Evolutionary conservation across 1,140 invertebrate genomes (phyloP), one percentile per base, ranked within the genome.

Genomic region (Drosophila pectinifera): DNA sequence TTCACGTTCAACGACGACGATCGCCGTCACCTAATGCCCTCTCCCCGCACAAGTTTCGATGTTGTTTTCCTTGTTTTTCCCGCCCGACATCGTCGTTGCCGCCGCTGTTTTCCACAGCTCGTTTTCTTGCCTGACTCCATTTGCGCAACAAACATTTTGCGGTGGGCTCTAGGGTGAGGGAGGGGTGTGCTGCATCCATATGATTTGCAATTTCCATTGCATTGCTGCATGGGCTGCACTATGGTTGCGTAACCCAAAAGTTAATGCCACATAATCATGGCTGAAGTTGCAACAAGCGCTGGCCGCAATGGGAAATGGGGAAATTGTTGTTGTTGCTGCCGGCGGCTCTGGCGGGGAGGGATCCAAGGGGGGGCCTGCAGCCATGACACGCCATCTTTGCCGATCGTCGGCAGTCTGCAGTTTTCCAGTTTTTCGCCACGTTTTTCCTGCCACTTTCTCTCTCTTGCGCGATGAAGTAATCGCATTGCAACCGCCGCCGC

Each of bases 1-100:
- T 91, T 91, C 90, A 91, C 90, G 90, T 91, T 91, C 90, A 91
- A 91, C 90, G 90, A 90, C 90, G 90, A 91, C 84, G 90, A 91
- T 91, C 90, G 86, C 70, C 80, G 83, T 90, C 80, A 74, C 67
- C 79, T 69, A 54, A 80, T 80, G 68, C 58, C 65, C 57, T 56
- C 42, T n/a, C 41, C 34, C 41, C 38, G 34, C 62, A 61, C 58
- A 39, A 54, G 26, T 42, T 70, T 65, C 72, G 64, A 57, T 79
- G 56, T 70, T 80, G 80, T 90, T 86, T 82, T 83, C 84, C 78
- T 86, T 74, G 73, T 86, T 86, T 75, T 68, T 31, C 28, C 26
- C 26, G 26, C 28, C 49, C 31, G 51, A 20, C 58, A 45, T 45
- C 28, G 51, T 73, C 16, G 55, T 45, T 43, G 26, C 7, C 28